Evolutionary conservation across 2,888 invertebrate genomes (phyloP), one percentile per base, ranked within the genome.

Genomic region (Clivina fossor): DNA sequence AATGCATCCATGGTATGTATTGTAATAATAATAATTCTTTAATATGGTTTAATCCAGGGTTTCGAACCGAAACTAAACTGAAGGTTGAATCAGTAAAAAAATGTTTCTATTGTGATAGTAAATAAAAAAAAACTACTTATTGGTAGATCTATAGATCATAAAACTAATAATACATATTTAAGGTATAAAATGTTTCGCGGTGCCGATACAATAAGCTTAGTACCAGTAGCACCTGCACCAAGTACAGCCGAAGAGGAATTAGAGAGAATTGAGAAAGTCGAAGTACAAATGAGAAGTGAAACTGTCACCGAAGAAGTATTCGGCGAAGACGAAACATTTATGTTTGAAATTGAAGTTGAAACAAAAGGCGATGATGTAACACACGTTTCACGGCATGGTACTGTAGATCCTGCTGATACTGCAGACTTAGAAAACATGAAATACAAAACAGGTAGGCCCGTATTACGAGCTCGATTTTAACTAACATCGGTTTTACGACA

Each of bases 181-280:
- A 51, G 51, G 51, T 51, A 43, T 22, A 16, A 33, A 16, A 51
- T 51, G 51, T 51, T 43, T 16, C 51, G 51, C 2, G 51, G 43
- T 4, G 13, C 32, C 20, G 51, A 51, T 16, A 13, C 48, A 3
- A 13, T 47, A 19, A 16, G 15, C 3, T 24, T 33, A 16, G 13
- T 32, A 19, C 18, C 33, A 7, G 18, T 18, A 19, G 54, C 30
- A 20, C 44, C 37, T 22, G 19, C 32, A 3, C 44, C 37, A 28
- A 32, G 30, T 20, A 16, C 38, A 3, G 3, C 18, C 1, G 19
- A 35, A 48, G 20, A 9, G 19, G 35, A 32, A 5, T n/a, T 16
- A 19, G 35, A 20, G 22, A n/a, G 11, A 32, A 19, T 4, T 24
- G 11, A 9, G 33, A 22, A 22, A 22, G 24, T 2, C 15, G 33